Conservation (phyloP, 1,140 invertebrate genomes). For the Nasonia vitripennis region DNA sequence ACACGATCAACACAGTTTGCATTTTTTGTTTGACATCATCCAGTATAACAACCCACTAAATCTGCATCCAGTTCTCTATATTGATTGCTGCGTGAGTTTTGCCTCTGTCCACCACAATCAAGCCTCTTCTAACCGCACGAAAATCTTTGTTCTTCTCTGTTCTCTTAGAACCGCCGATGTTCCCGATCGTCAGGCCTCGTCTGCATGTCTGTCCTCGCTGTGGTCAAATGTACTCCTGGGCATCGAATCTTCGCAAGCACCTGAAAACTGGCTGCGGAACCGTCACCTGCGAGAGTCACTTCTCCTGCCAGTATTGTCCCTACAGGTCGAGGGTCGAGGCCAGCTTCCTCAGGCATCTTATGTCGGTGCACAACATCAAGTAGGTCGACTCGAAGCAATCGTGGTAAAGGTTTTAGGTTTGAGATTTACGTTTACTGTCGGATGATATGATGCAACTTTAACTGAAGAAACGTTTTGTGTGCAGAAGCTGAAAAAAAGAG, state of each 20-base stretch:
- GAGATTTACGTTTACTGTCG: background rate
- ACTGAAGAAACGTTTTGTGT: no score
- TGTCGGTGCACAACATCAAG: conserved; percentile 74
- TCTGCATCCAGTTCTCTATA: background rate
- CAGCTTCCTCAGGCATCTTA: conserved; percentile 71
- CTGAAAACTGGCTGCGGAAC: conserved; percentile 73
- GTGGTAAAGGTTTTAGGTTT: background rate
- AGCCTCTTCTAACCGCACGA: background rate
- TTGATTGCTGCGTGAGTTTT: background rate
- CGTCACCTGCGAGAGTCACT: conserved; percentile 74
- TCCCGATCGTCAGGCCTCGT: conserved; percentile 71
- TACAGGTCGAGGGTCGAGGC: conserved; percentile 74
- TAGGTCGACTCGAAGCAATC: conserved; percentile 51
- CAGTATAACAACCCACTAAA: background rate
- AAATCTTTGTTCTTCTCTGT: conserved; percentile 15
- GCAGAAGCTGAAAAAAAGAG: no score
- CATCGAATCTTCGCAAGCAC: conserved; percentile 74
- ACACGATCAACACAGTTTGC: background rate
- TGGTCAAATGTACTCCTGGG: conserved; percentile 75
- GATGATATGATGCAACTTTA: no score
- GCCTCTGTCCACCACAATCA: background rate
- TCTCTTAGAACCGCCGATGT: conserved; percentile 71
- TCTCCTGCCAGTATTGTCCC: conserved; percentile 77
- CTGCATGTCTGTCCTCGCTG: conserved; percentile 72
- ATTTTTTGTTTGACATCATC: background rate